Conservation (phyloP, 2,797 vertebrate genomes). For the Notamacropus eugenii region DNA sequence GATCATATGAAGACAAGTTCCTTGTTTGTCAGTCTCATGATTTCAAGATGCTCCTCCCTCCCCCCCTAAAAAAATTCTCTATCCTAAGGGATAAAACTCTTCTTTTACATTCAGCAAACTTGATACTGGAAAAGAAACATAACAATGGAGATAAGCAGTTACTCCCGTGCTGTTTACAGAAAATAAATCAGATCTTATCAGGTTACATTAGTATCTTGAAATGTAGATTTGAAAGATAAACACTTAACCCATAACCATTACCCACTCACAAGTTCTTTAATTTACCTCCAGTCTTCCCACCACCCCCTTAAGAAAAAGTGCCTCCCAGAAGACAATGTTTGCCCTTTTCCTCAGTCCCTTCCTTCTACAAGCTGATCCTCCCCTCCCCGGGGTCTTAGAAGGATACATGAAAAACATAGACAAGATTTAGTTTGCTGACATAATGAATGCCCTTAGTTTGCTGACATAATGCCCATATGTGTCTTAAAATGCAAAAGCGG, state of each 20-base stretch:
- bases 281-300: not conserved
- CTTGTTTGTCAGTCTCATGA: not conserved
- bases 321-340: not conserved
- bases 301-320: conserved; percentile 16
- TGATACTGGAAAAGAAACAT: conserved; percentile 67
- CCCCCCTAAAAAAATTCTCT: conserved; percentile 69
- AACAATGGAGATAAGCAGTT: conserved; percentile 60
- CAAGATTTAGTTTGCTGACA: conserved; percentile 79
- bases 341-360: conserved; percentile 58
- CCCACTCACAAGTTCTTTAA: conserved; percentile 53
- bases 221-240: conserved; percentile 42
- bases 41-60: conserved; percentile 41
- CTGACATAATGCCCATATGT: conserved; percentile 88
- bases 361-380: conserved; percentile 32
- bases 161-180: conserved; percentile 62
- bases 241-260: conserved; percentile 51
- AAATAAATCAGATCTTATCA: conserved; percentile 64
- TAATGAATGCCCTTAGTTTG: conserved; percentile 87
- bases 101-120: conserved; percentile 78
- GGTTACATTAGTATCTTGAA: conserved; percentile 71
- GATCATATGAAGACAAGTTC: conserved; percentile 41
- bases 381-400: conserved; percentile 44
- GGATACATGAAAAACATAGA: conserved; percentile 71
- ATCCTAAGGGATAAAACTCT: conserved; percentile 66
- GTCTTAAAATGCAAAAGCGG: conserved; percentile 84